These are phyloP conservation scores for Mesoclemmys tuberculata DNA, from an alignment of 2,113 vertebrate genomes.

Conservation along the genomic window DNA sequence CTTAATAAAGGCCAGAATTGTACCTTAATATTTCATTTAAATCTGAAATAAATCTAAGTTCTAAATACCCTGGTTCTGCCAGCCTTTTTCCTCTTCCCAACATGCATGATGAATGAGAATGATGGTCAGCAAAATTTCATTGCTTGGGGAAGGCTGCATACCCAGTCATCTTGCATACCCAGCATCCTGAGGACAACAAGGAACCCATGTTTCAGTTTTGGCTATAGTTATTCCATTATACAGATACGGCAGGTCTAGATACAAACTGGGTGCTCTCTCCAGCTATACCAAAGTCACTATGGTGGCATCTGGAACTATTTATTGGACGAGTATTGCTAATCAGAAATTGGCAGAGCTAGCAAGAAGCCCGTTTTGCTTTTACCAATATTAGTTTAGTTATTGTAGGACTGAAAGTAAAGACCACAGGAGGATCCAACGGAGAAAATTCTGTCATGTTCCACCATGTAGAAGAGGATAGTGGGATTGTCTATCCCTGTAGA, in stretches of 20 bases:
- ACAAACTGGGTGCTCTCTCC: neutral
- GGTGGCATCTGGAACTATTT: neutral
- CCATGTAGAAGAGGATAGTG: neutral
- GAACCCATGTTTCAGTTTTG: neutral
- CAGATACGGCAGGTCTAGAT: neutral
- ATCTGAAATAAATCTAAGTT: neutral
- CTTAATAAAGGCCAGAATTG: neutral
- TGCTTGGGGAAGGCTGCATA: neutral
- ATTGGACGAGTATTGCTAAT: neutral
- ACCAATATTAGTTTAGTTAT: neutral
- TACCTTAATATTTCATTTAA: neutral
- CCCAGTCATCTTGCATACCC: neutral
- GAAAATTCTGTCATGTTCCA: neutral
- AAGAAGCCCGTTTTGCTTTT: neutral
- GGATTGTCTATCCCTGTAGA: neutral
- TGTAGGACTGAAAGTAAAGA: neutral
- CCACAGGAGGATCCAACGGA: neutral
- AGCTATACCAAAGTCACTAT: neutral
- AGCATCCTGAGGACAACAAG: neutral
- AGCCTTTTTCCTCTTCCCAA: neutral
- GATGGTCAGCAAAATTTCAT: neutral
- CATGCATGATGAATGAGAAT: neutral
- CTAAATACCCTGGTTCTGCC: neutral
- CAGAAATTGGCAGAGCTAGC: neutral
- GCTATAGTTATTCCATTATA: neutral